Percentiles rank a stretch among this genome's conserved stretches.
phyloP scores from a whole-genome alignment of 2,888 invertebrate species.

The Conistra vaccinii region DNA sequence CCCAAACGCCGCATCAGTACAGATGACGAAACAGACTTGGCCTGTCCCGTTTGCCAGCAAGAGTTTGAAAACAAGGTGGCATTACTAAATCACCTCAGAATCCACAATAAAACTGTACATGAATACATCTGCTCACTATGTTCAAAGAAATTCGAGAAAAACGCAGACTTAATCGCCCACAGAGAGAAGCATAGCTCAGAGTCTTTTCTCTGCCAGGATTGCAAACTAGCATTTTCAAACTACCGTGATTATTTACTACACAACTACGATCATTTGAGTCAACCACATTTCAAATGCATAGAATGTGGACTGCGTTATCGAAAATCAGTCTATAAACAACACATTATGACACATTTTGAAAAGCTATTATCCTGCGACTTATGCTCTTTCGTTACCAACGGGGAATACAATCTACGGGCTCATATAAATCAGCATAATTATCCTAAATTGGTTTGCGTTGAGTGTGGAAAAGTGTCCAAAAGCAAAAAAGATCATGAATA shows the following conservation, averaged over 20 bases:
- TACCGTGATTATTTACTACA: constrained; percentile 68
- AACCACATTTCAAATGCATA: constrained; percentile 48
- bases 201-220: constrained; percentile 61
- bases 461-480: constrained; percentile 38
- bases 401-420: background rate
- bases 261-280: constrained; percentile 51
- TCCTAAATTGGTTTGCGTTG: constrained; percentile 31
- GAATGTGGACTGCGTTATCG: constrained; percentile 64
- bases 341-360: constrained; percentile 66
- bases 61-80: constrained; percentile 29
- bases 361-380: constrained; percentile 40
- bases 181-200: constrained; percentile 62
- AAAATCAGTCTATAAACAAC: constrained; percentile 47
- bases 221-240: constrained; percentile 68
- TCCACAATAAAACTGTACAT: constrained; percentile 7
- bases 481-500: background rate
- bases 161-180: constrained; percentile 66
- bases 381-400: constrained; percentile 31
- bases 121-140: constrained; percentile 68
- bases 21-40: background rate
- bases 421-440: constrained; percentile 42
- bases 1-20: background rate
- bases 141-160: constrained; percentile 59
- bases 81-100: constrained; percentile 51
- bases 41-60: constrained; percentile 41